phyloP scores from a whole-genome alignment of 1,140 invertebrate species.

The Procambarus virginalis region DNA sequence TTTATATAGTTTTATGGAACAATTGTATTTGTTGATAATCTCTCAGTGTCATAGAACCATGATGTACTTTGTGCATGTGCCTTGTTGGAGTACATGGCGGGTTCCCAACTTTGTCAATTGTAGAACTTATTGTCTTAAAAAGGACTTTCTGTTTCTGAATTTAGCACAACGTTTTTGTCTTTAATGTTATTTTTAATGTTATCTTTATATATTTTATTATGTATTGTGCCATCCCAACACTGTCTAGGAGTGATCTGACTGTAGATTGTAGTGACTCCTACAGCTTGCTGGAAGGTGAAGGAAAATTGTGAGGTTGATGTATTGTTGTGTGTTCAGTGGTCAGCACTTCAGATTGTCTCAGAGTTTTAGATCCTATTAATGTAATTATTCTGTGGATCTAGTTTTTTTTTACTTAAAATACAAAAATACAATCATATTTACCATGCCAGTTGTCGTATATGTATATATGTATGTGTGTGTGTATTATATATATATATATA shows the following conservation, averaged over 20 bases:
- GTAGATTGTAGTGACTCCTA: neutral
- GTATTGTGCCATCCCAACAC: neutral
- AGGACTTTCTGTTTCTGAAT: neutral
- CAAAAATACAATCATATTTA: too few relatives aligned
- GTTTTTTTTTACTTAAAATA: too few relatives aligned
- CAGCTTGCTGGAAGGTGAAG: neutral
- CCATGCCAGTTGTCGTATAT: too few relatives aligned
- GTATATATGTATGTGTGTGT: too few relatives aligned
- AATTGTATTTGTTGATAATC: neutral
- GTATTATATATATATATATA: too few relatives aligned
- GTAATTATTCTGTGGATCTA: too few relatives aligned
- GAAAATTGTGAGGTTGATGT: neutral
- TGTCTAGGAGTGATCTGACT: neutral
- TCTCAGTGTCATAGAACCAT: neutral
- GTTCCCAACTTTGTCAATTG: neutral
- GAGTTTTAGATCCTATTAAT: too few relatives aligned
- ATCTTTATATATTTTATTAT: slow-evolving; percentile 2
- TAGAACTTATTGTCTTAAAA: neutral
- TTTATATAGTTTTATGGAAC: neutral
- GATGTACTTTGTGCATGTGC: neutral
- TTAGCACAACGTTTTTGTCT: neutral
- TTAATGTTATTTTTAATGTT: neutral
- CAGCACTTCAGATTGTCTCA: neutral
- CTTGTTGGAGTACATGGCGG: neutral
- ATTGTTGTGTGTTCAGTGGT: neutral